phyloP scores from a whole-genome alignment of 1,140 invertebrate genomes.

The Microplitis mediator region DNA sequence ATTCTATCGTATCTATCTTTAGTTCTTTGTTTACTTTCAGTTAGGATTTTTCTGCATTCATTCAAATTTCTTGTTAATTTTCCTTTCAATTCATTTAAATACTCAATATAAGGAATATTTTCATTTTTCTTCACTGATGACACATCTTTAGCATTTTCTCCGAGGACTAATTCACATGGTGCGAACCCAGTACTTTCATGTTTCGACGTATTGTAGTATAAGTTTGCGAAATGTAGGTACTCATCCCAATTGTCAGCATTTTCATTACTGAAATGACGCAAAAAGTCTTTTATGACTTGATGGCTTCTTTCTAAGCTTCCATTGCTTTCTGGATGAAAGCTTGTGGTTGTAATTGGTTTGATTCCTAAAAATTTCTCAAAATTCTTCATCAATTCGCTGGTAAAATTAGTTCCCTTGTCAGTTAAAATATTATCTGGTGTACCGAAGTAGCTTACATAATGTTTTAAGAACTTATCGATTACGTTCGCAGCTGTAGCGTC shows the following conservation, averaged over 20 bases:
- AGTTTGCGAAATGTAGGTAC: neutral
- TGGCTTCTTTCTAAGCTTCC: constrained; percentile 22
- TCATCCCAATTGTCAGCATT: constrained; percentile 14
- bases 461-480: too few relatives aligned
- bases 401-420: constrained; percentile 44
- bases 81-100: neutral
- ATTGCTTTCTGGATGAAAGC: constrained; percentile 23
- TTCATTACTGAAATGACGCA: constrained; percentile 15
- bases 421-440: constrained; percentile 35
- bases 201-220: constrained; percentile 16
- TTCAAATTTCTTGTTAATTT: neutral
- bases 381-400: constrained; percentile 19
- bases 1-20: constrained; percentile 20
- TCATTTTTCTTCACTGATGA: neutral
- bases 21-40: constrained; percentile 10
- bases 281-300: constrained; percentile 13
- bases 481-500: too few relatives aligned
- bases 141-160: neutral
- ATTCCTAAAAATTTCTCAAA: constrained; percentile 18
- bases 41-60: neutral
- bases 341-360: constrained; percentile 15
- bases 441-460: too few relatives aligned
- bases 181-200: constrained; percentile 14
- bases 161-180: constrained; percentile 14
- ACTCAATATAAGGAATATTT: constrained; percentile 7